These are phyloP conservation scores for Ophion ventricosus DNA, from an alignment of 2,888 invertebrate genomes.

Conservation along the genomic window DNA sequence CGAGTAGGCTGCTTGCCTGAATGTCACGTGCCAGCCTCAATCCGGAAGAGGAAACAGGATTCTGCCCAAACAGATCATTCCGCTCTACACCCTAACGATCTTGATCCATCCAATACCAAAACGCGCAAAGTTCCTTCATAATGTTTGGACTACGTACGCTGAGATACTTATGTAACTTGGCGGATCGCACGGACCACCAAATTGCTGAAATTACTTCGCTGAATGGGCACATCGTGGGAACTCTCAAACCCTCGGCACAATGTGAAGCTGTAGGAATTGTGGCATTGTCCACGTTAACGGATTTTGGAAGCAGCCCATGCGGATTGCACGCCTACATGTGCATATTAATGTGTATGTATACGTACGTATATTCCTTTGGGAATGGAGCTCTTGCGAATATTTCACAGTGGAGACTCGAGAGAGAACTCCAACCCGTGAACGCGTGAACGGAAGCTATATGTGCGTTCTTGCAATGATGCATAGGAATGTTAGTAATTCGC, in stretches of 20 bases:
- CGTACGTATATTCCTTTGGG: conserved; percentile 26
- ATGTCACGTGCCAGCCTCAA: not conserved
- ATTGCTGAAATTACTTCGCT: conserved; percentile 4
- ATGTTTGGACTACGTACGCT: not conserved
- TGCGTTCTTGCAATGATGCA: conserved; percentile 79
- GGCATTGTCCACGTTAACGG: conserved; percentile 68
- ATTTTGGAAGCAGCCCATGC: conserved; percentile 68
- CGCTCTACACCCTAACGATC: not conserved
- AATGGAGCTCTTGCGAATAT: conserved; percentile 55
- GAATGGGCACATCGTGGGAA: conserved; percentile 11
- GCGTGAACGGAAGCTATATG: conserved; percentile 74
- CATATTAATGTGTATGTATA: not conserved
- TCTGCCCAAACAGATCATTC: not conserved
- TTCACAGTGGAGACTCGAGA: conserved; percentile 26
- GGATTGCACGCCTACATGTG: conserved; percentile 5
- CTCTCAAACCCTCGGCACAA: conserved; percentile 37
- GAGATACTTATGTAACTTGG: not conserved
- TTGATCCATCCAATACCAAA: not conserved
- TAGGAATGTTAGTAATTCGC: conserved; percentile 79
- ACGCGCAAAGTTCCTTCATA: not conserved
- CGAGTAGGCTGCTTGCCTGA: not conserved
- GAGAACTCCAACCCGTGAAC: conserved; percentile 37
- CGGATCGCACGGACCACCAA: not conserved
- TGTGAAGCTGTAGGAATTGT: conserved; percentile 65
- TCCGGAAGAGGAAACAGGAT: not conserved